Conservation (phyloP, 2,113 vertebrate species). For the Sigmodon hispidus region DNA sequence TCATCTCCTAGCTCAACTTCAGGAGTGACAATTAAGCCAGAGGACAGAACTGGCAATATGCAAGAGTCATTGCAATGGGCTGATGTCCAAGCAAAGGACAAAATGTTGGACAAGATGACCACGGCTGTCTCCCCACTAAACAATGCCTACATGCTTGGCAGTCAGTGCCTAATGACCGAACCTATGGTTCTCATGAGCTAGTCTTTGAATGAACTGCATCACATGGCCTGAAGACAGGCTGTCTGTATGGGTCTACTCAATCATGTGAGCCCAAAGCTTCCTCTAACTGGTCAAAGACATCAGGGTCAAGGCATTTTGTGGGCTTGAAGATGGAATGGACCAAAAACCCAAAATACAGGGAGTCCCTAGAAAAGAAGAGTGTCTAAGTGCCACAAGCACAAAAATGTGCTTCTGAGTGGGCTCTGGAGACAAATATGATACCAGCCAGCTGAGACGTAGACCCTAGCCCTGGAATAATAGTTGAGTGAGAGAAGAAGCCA, state of each 20-base stretch:
- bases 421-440: neutral
- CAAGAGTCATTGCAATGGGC: neutral
- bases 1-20: neutral
- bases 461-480: neutral
- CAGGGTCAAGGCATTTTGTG: neutral
- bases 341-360: neutral
- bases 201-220: rapidly evolving
- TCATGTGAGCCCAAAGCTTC: neutral
- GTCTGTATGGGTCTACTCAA: neutral
- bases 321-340: neutral
- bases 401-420: neutral
- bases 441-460: neutral
- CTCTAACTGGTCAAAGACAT: neutral
- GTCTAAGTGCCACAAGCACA: neutral
- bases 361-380: neutral
- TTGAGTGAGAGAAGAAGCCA: neutral
- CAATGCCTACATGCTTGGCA: neutral
- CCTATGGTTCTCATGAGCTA: neutral
- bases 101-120: neutral
- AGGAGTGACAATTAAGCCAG: neutral
- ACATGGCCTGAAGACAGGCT: neutral
- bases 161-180: neutral
- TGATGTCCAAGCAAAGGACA: neutral
- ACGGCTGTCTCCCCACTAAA: neutral
- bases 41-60: neutral